Percentiles rank a stretch among this genome's conserved stretches.
These are phyloP conservation scores for Leptinotarsa undecemlineata DNA, from an alignment of 1,140 invertebrate species.

Conservation along the genomic window DNA sequence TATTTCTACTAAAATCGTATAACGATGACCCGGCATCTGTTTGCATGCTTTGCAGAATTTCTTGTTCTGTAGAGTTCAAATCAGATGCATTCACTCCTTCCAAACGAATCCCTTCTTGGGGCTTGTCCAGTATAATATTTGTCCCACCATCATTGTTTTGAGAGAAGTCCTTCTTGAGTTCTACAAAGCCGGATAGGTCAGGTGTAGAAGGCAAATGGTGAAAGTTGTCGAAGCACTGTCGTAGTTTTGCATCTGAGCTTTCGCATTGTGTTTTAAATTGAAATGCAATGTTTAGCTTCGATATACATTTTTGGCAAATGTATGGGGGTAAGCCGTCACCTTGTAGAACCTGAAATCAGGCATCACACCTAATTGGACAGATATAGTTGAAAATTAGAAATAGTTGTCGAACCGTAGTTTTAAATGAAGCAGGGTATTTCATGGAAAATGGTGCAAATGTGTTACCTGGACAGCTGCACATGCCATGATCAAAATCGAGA, in stretches of 20 bases:
- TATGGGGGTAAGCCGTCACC: slow-evolving; percentile 67
- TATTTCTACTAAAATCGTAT: slow-evolving; percentile 12
- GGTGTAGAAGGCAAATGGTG: slow-evolving; percentile 38
- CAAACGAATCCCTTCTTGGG: neutral
- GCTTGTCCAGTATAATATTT: neutral
- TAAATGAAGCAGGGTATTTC: neutral
- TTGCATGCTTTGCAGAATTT: slow-evolving; percentile 16
- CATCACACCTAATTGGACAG: neutral
- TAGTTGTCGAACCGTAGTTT: slow-evolving; percentile 3
- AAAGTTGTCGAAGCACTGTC: slow-evolving; percentile 62
- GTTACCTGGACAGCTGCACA: slow-evolving; percentile 66
- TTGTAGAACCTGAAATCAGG: slow-evolving; percentile 59
- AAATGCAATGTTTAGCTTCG: slow-evolving; percentile 66
- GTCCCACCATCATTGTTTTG: slow-evolving; percentile 16
- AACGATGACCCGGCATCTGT: slow-evolving; percentile 4
- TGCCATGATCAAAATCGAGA: slow-evolving; percentile 66
- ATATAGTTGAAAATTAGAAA: neutral
- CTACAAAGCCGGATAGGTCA: slow-evolving; percentile 37
- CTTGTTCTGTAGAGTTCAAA: neutral
- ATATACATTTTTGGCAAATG: slow-evolving; percentile 69
- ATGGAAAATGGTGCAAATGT: slow-evolving; percentile 14
- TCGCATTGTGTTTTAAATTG: slow-evolving; percentile 71
- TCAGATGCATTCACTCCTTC: neutral
- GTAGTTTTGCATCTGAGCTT: slow-evolving; percentile 63
- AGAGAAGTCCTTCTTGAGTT: slow-evolving; percentile 23